Percentiles rank a stretch among this genome's conserved stretches.
phyloP scores from a whole-genome alignment of 2,113 vertebrate genomes.

The Polypterus bichir region DNA sequence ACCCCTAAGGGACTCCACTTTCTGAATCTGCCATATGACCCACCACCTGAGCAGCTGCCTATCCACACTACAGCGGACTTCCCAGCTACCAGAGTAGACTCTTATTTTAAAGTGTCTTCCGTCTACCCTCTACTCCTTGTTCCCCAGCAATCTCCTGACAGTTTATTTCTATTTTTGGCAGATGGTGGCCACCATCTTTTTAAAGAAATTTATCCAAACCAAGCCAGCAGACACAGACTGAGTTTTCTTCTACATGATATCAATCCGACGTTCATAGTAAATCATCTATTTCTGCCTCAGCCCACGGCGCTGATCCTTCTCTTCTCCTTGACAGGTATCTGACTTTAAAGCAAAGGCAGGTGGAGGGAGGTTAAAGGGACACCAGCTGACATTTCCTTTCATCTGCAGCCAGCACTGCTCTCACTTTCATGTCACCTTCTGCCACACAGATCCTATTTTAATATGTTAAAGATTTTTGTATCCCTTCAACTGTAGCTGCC shows the following conservation, averaged over 20 bases:
- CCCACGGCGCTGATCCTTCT: constrained; percentile 29
- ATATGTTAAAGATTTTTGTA: constrained; percentile 4
- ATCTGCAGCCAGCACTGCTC: constrained; percentile 32
- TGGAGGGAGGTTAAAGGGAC: constrained; percentile 27
- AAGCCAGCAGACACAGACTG: background rate
- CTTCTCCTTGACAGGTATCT: constrained; percentile 23
- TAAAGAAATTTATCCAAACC: too few species aligned
- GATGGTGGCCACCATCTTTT: too few species aligned
- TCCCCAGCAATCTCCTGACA: too few species aligned
- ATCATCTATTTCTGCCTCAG: constrained; percentile 26
- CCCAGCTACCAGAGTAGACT: too few species aligned
- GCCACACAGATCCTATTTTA: constrained; percentile 1
- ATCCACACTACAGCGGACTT: too few species aligned
- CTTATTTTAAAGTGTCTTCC: too few species aligned
- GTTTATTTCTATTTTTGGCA: too few species aligned
- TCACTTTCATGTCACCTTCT: constrained; percentile 16
- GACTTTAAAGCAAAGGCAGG: constrained; percentile 31
- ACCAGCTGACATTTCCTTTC: constrained; percentile 42
- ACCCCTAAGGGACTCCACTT: too few species aligned
- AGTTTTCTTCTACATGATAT: constrained; percentile 9
- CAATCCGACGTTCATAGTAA: constrained; percentile 21
- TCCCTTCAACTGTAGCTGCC: background rate
- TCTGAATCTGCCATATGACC: too few species aligned
- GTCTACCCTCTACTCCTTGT: too few species aligned
- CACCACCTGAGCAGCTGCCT: too few species aligned